Percentiles rank a stretch among this genome's conserved stretches.
These are phyloP conservation scores for Gila robusta DNA, from an alignment of 2,797 vertebrate species.

Conservation along the genomic window DNA sequence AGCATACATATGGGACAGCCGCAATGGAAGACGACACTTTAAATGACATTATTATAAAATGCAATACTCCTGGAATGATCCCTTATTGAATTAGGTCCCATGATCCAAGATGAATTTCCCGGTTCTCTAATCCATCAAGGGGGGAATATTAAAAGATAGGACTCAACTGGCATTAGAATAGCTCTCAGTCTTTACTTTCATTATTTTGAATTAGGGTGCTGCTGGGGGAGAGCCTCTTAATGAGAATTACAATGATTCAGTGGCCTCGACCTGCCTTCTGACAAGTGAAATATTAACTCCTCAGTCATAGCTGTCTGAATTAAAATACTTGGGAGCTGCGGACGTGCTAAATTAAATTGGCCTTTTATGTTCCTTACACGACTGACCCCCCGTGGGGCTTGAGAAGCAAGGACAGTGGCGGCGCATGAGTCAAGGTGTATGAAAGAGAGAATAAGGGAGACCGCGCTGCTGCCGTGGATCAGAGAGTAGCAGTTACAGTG, in stretches of 20 bases:
- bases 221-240: conserved; percentile 99
- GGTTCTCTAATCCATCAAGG: conserved; percentile 99
- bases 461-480: conserved; percentile 20
- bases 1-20: conserved; percentile 99
- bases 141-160: conserved; percentile 99
- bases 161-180: conserved; percentile 99
- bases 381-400: conserved; percentile 98
- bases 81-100: conserved; percentile 99
- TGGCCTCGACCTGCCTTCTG: conserved; percentile 98
- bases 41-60: conserved; percentile 99
- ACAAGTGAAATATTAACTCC: conserved; percentile 99
- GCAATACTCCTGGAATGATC: conserved; percentile 99
- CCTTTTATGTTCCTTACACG: conserved; percentile 99
- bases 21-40: conserved; percentile 99
- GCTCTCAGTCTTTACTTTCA: conserved; percentile 99
- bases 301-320: conserved; percentile 99
- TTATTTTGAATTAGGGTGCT: conserved; percentile 99
- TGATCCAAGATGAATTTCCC: conserved; percentile 99
- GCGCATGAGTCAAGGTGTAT: conserved; percentile 65
- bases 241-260: conserved; percentile 99
- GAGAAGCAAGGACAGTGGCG: conserved; percentile 80
- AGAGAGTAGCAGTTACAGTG: conserved; percentile 26
- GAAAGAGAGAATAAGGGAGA: conserved; percentile 58
- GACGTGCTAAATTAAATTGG: conserved; percentile 99
- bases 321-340: conserved; percentile 99